Base-by-base conservation (phyloP, 2,113 vertebrate genomes). In the Pteronura brasiliensis region DNA sequence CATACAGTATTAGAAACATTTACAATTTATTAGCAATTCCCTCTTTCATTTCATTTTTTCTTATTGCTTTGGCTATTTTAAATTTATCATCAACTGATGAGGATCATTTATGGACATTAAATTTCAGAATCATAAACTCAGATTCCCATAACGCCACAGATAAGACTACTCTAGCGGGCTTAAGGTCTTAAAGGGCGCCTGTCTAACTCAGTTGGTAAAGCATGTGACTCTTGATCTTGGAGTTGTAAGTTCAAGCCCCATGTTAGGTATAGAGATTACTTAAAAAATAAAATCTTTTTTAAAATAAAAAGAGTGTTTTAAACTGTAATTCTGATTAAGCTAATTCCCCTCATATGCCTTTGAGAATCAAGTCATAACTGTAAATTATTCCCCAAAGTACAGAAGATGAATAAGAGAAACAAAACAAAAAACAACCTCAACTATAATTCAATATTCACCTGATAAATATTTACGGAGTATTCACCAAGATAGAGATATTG, bases 21-120 rank as follows among this genome's bases (percentile, higher is more conserved):
- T 93, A 61, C 39, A 97, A 88, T 82, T 76, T 86, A 95, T 90
- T 92, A 87, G 42, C 21, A 90, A 95, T 42, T 94, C 34, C 21
- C 27, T 85, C n/a, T n/a, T 93, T 63, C 79, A 91, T 94, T 97
- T 95, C 11, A 65, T 93, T 83, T 82, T 79, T 95, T 61, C 21
- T 88, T 92, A 80, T 61, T 95, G 39, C 57, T 76, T 94, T 97
- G 85, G 3, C 7, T 72, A 52, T 76, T 97, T 90, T 77, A 42
- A 9, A 94, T 20, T 97, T 95, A 79, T 5, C 47, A 67, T 86
- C 49, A 79, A 65, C 57, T 42, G 69, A 94, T 79, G 89, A 65
- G 4, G 71, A 93, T 97, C 65, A 88, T 93, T 42, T 89, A 29
- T 72, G 34, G 36, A 11, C 20, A 69, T 88, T 36, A 92, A 92